A percentile compares a stretch with the other conserved stretches of the same genome.
Evolutionary conservation across 1,140 invertebrate genomes (phyloP).

Genomic region (Drosophila murphyi): DNA sequence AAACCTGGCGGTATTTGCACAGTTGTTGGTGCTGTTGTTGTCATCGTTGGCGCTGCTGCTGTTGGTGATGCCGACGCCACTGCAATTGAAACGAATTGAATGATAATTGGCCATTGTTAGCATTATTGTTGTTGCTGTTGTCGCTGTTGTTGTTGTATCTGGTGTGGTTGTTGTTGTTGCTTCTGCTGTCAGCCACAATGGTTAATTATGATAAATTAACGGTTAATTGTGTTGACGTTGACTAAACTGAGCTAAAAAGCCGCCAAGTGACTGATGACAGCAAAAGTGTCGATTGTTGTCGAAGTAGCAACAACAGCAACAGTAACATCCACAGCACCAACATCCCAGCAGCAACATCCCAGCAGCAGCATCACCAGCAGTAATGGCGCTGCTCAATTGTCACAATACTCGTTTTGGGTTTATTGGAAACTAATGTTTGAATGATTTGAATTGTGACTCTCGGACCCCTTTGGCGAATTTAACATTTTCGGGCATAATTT

Average conservation of each 20-base stretch:
- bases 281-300: slow-evolving; percentile 16
- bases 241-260: slow-evolving; percentile 59
- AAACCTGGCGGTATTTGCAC: slow-evolving; percentile 84
- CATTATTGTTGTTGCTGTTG: slow-evolving; percentile 37
- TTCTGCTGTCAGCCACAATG: slow-evolving; percentile 62
- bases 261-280: slow-evolving; percentile 25
- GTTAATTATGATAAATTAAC: slow-evolving; percentile 82
- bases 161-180: slow-evolving; percentile 25
- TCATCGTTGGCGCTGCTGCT: slow-evolving; percentile 46
- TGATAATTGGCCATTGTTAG: slow-evolving; percentile 81
- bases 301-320: slow-evolving; percentile 12
- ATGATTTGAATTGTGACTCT: slow-evolving; percentile 29
- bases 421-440: slow-evolving; percentile 2
- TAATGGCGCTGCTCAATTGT: slow-evolving; percentile 36
- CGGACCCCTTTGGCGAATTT: slow-evolving; percentile 43
- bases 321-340: neutral
- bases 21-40: slow-evolving; percentile 66
- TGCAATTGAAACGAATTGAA: slow-evolving; percentile 82
- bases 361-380: neutral
- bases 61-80: slow-evolving; percentile 65
- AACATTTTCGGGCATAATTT: slow-evolving; percentile 48
- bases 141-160: slow-evolving; percentile 30
- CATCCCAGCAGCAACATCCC: neutral
- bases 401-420: slow-evolving; percentile 7
- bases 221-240: slow-evolving; percentile 81